phyloP scores from a whole-genome alignment of 35 echinoderm and acorn worm genomes.

The Strongylocentrotus purpuratus region DNA sequence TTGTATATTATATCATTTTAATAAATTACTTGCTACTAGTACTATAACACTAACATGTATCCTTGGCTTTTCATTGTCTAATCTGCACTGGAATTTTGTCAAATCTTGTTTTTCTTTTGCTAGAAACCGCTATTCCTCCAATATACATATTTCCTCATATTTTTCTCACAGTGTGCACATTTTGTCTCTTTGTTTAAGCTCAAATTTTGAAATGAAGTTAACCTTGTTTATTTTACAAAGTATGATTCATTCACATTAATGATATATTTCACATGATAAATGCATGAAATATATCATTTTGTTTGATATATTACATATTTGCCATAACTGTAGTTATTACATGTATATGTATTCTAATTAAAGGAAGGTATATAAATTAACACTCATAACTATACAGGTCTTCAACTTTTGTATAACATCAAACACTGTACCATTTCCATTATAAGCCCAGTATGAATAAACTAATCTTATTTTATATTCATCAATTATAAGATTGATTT shows the following conservation, averaged over 20 bases:
- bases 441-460: too few species aligned
- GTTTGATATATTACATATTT: too few species aligned
- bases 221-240: neutral
- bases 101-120: neutral
- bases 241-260: neutral
- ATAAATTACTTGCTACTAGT: neutral
- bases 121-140: neutral
- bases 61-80: neutral
- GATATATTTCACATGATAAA: neutral
- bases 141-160: neutral
- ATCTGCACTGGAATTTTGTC: neutral
- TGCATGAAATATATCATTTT: too few species aligned
- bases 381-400: too few species aligned
- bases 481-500: too few species aligned
- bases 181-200: neutral
- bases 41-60: neutral
- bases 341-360: too few species aligned
- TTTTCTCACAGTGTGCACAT: neutral
- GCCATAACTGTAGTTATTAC: too few species aligned
- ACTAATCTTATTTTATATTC: too few species aligned
- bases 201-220: neutral
- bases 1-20: slow-evolving; percentile 14
- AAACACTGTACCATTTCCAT: too few species aligned
- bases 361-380: too few species aligned
- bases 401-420: too few species aligned